Percentiles rank a stretch among this genome's conserved stretches.
These are phyloP conservation scores for Agonopterix heracliana DNA, from an alignment of 2,888 invertebrate genomes.

Conservation along the genomic window DNA sequence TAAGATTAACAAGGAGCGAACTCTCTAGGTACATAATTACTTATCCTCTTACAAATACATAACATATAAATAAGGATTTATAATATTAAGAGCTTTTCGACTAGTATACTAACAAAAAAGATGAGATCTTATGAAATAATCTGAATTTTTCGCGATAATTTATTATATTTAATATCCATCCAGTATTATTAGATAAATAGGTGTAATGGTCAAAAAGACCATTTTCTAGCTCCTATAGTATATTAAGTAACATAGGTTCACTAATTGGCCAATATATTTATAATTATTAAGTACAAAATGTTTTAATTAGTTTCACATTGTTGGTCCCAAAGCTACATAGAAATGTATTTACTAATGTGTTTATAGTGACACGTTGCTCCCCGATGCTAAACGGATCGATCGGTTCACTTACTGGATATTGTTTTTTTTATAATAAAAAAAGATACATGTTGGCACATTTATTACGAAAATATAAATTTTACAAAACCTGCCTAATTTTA, in stretches of 20 bases:
- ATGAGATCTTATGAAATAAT: slow-evolving; percentile 70
- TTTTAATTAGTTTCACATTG: slow-evolving; percentile 11
- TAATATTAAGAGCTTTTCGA: slow-evolving; percentile 71
- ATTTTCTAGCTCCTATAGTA: slow-evolving; percentile 60
- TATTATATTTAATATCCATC: slow-evolving; percentile 70
- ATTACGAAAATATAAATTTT: too few relatives aligned
- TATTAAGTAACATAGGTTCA: slow-evolving; percentile 40
- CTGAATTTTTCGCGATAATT: slow-evolving; percentile 67
- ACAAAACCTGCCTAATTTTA: too few relatives aligned
- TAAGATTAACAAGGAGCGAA: slow-evolving; percentile 30
- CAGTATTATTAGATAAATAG: slow-evolving; percentile 73
- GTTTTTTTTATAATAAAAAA: too few relatives aligned
- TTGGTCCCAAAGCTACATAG: background rate
- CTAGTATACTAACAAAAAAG: slow-evolving; percentile 65
- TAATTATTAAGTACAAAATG: slow-evolving; percentile 27
- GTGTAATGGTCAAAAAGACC: slow-evolving; percentile 47
- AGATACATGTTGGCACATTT: too few relatives aligned
- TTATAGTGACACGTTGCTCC: too few relatives aligned
- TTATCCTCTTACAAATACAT: slow-evolving; percentile 52
- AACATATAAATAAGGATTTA: slow-evolving; percentile 46
- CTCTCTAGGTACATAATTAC: slow-evolving; percentile 50
- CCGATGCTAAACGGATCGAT: too few relatives aligned
- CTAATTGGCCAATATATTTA: slow-evolving; percentile 43
- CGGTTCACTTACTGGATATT: too few relatives aligned
- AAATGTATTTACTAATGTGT: too few relatives aligned